Conservation (phyloP, 2,888 invertebrate species). For the Nephrotoma flavescens region DNA sequence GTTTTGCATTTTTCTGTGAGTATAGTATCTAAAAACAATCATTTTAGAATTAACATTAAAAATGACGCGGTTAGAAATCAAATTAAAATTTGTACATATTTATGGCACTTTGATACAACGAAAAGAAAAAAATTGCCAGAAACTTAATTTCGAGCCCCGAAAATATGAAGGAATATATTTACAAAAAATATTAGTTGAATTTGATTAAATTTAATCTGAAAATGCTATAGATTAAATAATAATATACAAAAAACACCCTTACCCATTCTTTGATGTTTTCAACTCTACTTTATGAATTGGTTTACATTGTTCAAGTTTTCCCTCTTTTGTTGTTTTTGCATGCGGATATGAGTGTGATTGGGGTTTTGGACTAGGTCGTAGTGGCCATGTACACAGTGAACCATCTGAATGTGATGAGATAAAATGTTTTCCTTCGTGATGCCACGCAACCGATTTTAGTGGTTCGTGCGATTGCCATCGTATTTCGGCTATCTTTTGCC, state of each 20-base stretch:
- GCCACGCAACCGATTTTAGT: slow-evolving; percentile 85
- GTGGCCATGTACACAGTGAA: slow-evolving; percentile 85
- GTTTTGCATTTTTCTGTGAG: no score
- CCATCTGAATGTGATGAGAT: slow-evolving; percentile 95
- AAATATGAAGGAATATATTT: no score
- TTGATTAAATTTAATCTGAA: background rate
- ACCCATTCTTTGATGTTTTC: slow-evolving; percentile 79
- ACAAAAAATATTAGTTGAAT: background rate
- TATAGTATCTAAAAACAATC: no score
- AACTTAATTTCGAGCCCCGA: background rate
- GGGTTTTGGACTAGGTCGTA: slow-evolving; percentile 61
- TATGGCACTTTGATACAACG: no score
- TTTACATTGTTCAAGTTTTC: slow-evolving; percentile 85
- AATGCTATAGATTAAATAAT: background rate
- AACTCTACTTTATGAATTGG: slow-evolving; percentile 92
- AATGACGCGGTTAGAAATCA: no score
- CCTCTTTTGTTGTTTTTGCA: slow-evolving; percentile 83
- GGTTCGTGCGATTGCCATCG: slow-evolving; percentile 64
- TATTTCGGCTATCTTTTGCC: slow-evolving; percentile 70
- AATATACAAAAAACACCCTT: slow-evolving; percentile 22
- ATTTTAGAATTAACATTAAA: no score
- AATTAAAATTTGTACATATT: no score
- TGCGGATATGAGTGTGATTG: slow-evolving; percentile 78
- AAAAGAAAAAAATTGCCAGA: background rate
- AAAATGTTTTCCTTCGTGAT: slow-evolving; percentile 94